phyloP scores from a whole-genome alignment of 2,888 invertebrate species.

The Oscheius sp. region DNA sequence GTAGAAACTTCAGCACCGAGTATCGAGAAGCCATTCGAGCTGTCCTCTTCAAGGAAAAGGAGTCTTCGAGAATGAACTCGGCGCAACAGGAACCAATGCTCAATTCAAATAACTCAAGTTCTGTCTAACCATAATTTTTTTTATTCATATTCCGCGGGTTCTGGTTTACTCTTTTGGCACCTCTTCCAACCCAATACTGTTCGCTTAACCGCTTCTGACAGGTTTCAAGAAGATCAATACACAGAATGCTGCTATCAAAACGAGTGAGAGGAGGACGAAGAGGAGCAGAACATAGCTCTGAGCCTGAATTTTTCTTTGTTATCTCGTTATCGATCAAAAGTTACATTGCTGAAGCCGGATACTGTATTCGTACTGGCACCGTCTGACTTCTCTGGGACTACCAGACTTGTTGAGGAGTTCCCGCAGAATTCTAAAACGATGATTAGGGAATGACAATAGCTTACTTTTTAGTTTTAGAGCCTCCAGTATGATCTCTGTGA shows the following conservation, averaged over 20 bases:
- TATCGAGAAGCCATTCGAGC: slow-evolving; percentile 10
- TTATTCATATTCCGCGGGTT: background rate
- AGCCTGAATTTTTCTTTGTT: slow-evolving; percentile 6
- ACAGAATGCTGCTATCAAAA: background rate
- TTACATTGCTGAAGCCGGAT: slow-evolving; percentile 18
- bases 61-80: background rate
- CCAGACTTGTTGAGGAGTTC: background rate
- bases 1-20: background rate
- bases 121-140: background rate
- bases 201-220: background rate
- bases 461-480: slow-evolving; percentile 11
- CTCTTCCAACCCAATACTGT: background rate
- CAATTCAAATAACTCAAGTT: background rate
- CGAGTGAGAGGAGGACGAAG: background rate
- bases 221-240: slow-evolving; percentile 18
- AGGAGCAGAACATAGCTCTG: slow-evolving; percentile 19
- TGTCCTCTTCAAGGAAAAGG: background rate
- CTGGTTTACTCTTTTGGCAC: no score
- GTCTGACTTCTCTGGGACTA: background rate
- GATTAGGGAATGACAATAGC: background rate
- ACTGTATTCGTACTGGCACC: background rate
- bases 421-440: slow-evolving; percentile 2
- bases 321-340: background rate
- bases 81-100: background rate
- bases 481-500: slow-evolving; percentile 2